Conservation (phyloP, 2,797 vertebrate species). For the Phrynocephalus forsythii region DNA sequence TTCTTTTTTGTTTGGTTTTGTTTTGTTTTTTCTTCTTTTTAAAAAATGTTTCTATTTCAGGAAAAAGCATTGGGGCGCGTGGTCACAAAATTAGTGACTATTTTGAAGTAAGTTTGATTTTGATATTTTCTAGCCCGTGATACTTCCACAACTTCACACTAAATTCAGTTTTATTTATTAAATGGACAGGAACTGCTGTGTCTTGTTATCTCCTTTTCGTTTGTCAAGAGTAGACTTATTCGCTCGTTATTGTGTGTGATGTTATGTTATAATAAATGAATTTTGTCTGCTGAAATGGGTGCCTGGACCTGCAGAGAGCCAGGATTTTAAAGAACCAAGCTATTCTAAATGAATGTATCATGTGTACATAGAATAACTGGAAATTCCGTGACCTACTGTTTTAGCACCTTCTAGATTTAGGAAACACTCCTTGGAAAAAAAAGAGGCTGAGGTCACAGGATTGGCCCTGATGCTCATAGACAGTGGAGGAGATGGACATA, state of each 20-base stretch:
- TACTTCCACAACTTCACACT: neutral
- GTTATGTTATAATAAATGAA: neutral
- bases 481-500: neutral
- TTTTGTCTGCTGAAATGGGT: neutral
- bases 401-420: neutral
- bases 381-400: neutral
- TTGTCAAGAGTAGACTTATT: neutral
- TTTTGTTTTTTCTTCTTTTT: conserved; percentile 13
- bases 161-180: conserved; percentile 3
- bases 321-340: neutral
- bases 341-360: neutral
- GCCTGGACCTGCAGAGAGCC: neutral
- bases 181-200: neutral
- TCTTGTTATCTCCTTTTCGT: neutral
- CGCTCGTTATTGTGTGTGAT: neutral
- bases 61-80: conserved; percentile 90
- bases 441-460: neutral
- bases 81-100: conserved; percentile 99
- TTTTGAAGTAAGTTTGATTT: conserved; percentile 92
- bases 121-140: neutral
- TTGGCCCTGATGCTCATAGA: neutral
- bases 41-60: conserved; percentile 75
- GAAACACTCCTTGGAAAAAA: neutral
- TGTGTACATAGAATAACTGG: neutral
- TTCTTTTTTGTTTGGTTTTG: conserved; percentile 21